Conservation (phyloP, 2,113 vertebrate genomes). For the Globicephala melas region DNA sequence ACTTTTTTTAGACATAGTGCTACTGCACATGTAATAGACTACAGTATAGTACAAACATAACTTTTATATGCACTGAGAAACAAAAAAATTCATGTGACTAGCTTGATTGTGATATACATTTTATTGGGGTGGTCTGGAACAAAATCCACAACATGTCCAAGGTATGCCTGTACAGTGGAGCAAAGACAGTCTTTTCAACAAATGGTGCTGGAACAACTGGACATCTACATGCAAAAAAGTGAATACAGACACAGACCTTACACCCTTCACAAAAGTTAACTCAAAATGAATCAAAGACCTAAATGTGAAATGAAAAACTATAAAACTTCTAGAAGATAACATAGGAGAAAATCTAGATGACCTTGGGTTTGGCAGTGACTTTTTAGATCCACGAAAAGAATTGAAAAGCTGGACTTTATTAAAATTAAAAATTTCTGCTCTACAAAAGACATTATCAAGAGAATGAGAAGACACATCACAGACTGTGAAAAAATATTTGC, state of each 20-base stretch:
- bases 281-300: background rate
- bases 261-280: conserved; percentile 16
- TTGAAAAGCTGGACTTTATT: background rate
- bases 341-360: background rate
- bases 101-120: background rate
- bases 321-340: background rate
- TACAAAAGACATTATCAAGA: background rate
- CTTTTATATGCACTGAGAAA: background rate
- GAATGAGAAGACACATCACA: background rate
- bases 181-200: background rate
- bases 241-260: background rate
- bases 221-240: background rate
- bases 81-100: background rate
- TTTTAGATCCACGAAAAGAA: background rate
- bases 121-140: background rate
- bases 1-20: background rate
- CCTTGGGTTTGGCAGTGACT: background rate
- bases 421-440: background rate
- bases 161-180: background rate
- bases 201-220: background rate
- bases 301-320: background rate
- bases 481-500: background rate
- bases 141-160: background rate
- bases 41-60: background rate
- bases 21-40: background rate